Percentiles rank a stretch among this genome's conserved stretches.
Evolutionary conservation across 23 tunicate genomes (phyloP).

Genomic region (Trididemnum miniatum): DNA sequence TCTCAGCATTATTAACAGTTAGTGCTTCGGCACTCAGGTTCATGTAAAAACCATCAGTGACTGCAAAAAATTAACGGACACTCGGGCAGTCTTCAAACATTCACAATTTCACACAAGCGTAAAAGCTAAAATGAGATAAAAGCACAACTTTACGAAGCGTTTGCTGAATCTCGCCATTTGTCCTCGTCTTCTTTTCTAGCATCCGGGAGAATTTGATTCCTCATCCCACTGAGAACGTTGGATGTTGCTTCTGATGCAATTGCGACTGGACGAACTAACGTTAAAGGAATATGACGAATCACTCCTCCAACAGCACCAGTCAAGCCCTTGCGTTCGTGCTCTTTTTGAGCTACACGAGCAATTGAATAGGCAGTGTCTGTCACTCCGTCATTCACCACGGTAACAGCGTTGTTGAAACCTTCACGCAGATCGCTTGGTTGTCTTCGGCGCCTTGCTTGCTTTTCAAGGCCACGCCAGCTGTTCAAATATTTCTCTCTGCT

Average conservation of each 20-base stretch:
- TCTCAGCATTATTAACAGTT: no score
- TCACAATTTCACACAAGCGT: background rate
- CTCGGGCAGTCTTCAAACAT: no score
- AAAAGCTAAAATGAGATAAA: background rate
- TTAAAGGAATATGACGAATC: slow-evolving; percentile 77
- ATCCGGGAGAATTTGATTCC: slow-evolving; percentile 92
- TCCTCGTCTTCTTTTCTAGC: slow-evolving; percentile 84
- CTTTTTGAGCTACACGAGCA: slow-evolving; percentile 74
- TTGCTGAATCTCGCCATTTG: slow-evolving; percentile 51
- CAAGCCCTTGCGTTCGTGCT: slow-evolving; percentile 79
- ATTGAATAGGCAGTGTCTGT: slow-evolving; percentile 62
- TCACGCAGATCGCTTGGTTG: slow-evolving; percentile 88
- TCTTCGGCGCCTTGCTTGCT: slow-evolving; percentile 40
- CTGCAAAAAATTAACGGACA: no score
- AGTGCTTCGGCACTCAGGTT: no score
- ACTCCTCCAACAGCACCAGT: slow-evolving; percentile 95
- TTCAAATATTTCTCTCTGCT: slow-evolving; percentile 1
- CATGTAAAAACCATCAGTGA: no score
- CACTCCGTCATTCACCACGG: slow-evolving; percentile 69
- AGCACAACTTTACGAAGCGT: background rate
- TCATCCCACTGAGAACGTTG: slow-evolving; percentile 88
- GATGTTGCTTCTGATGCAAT: slow-evolving; percentile 90
- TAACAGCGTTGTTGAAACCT: slow-evolving; percentile 83
- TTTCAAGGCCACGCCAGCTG: slow-evolving; percentile 57
- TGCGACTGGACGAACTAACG: slow-evolving; percentile 84